Evolutionary conservation across 2,888 invertebrate genomes (phyloP).

Genomic region (Desoria tigrina): DNA sequence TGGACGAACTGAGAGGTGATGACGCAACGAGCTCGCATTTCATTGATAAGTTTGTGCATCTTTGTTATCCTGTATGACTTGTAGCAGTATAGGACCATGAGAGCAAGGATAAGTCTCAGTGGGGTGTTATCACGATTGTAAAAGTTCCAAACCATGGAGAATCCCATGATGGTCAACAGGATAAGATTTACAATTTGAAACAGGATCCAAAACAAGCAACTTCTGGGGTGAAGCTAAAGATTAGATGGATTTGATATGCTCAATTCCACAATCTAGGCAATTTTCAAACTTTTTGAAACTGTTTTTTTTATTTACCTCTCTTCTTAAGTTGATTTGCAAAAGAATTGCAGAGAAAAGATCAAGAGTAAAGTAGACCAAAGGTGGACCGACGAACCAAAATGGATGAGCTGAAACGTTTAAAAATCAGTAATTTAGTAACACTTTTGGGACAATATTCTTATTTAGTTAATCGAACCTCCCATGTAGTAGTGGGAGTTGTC

Average conservation of each 20-base stretch:
- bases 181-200: conserved; percentile 39
- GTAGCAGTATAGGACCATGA: conserved; percentile 35
- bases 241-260: no score
- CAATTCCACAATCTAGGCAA: not conserved
- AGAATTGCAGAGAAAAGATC: conserved; percentile 29
- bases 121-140: conserved; percentile 36
- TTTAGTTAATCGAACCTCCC: not conserved
- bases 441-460: not conserved
- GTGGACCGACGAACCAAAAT: conserved; percentile 40
- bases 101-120: conserved; percentile 35
- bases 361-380: conserved; percentile 37
- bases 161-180: conserved; percentile 37
- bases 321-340: no score
- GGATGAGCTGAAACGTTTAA: conserved; percentile 20
- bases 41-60: conserved; percentile 32
- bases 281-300: no score
- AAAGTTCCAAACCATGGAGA: conserved; percentile 41
- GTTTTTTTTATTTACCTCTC: no score
- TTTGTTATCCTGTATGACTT: conserved; percentile 33
- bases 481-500: conserved; percentile 18
- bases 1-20: conserved; percentile 8
- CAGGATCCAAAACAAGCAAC: conserved; percentile 34
- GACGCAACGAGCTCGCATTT: conserved; percentile 32
- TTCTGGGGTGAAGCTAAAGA: conserved; percentile 35
- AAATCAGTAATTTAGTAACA: conserved; percentile 8